Base-by-base conservation (phyloP, 2,797 vertebrate species). In the Sarcophilus harrisii region DNA sequence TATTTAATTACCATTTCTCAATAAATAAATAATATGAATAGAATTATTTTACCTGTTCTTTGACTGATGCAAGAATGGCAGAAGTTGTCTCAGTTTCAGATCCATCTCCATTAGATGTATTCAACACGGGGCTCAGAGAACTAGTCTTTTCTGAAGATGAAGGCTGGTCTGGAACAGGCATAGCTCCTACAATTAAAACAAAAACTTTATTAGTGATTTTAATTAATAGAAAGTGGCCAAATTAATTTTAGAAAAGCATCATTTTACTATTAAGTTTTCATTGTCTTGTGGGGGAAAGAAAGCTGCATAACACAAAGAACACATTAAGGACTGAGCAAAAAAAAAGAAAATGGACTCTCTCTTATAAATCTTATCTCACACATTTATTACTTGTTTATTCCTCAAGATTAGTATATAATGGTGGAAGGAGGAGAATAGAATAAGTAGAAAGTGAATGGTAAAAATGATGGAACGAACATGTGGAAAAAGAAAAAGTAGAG, bases 111-210 rank as follows among this genome's bases (percentile, higher is more conserved):
- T 99, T 99, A 97, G 99, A 99, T 94, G 99, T 98, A 96, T 99
- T 99, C 98, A 99, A 98, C 96, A 99, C 99, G 4, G 99, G 99
- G 98, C 99, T 99, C 92, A 99, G 99, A 98, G 99, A 99, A 98
- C 99, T 99, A 98, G 99, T 99, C 98, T 99, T 99, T 97, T 99
- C 99, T 94, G 99, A 99, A 98, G 99, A 99, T 18, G 99, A 99
- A 96, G 99, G 99, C 97, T 99, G 99, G 94, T 99, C 99, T 98
- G 99, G 99, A 98, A 99, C 99, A 96, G 99, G 99, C 99, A 99
- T 99, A 98, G 98, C 98, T 99, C 98, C 99, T 99, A 96, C 24
- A 98, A 95, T 28, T 93, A 2, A 95, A 57, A 91, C 93, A 52
- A 97, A 96, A 97, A 0, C 0, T 10, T 97, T 49, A 97, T 12